These are phyloP conservation scores for Pyrocoelia pectoralis DNA, from an alignment of 2,888 invertebrate species.

Conservation along the genomic window DNA sequence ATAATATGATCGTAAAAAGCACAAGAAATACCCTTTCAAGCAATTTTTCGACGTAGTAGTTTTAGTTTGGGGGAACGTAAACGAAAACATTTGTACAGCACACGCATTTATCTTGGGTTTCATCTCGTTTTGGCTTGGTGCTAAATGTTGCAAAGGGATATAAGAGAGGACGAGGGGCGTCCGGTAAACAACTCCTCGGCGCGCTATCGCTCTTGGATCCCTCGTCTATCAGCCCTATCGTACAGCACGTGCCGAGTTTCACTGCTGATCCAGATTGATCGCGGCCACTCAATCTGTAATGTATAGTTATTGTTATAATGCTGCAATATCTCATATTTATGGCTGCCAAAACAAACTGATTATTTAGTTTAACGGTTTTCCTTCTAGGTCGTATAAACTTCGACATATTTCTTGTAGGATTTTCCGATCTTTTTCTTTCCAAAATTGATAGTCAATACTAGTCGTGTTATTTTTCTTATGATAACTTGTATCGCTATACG, in stretches of 20 bases:
- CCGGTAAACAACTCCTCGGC: slow-evolving; percentile 32
- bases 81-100: slow-evolving; percentile 32
- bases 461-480: neutral
- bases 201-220: slow-evolving; percentile 27
- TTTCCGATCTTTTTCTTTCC: slow-evolving; percentile 10
- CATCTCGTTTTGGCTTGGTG: slow-evolving; percentile 26
- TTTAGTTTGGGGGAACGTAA: slow-evolving; percentile 18
- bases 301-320: slow-evolving; percentile 44
- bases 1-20: neutral
- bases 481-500: neutral
- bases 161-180: slow-evolving; percentile 25
- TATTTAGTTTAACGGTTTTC: slow-evolving; percentile 29
- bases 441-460: slow-evolving; percentile 3
- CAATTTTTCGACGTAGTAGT: slow-evolving; percentile 12
- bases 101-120: slow-evolving; percentile 25
- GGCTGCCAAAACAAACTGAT: slow-evolving; percentile 35
- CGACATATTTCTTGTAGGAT: slow-evolving; percentile 24
- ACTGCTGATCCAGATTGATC: slow-evolving; percentile 35
- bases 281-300: slow-evolving; percentile 41
- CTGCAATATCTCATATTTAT: slow-evolving; percentile 43
- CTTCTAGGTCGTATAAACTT: slow-evolving; percentile 16
- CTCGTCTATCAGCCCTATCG: slow-evolving; percentile 35
- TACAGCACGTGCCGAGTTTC: slow-evolving; percentile 39
- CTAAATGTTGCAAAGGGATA: slow-evolving; percentile 35
- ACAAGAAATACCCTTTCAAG: slow-evolving; percentile 10